phyloP scores from a whole-genome alignment of 2,797 vertebrate species.

The Eidolon dupreanum region DNA sequence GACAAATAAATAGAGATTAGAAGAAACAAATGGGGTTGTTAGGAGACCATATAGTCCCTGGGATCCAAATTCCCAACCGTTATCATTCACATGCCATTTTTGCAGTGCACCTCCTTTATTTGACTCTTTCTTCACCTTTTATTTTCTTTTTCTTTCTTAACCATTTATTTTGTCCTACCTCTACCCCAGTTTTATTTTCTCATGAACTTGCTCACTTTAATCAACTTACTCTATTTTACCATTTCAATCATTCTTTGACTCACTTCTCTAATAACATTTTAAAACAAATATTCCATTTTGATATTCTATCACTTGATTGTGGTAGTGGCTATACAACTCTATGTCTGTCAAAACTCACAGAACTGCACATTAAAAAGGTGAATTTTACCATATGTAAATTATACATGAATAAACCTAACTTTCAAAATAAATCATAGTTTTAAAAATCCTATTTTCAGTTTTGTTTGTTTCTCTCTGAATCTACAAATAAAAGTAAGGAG shows the following conservation, averaged over 20 bases:
- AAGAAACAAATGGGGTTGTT: background rate
- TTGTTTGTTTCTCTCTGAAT: background rate
- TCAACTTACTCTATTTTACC: background rate
- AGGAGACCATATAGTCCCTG: too few species aligned
- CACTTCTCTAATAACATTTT: background rate
- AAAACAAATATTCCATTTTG: background rate
- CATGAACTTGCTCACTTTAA: background rate
- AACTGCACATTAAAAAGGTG: background rate
- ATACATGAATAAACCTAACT: background rate
- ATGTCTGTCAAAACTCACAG: background rate
- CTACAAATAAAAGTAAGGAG: background rate
- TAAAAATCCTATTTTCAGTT: background rate
- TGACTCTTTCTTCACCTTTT: background rate
- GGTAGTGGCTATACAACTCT: background rate
- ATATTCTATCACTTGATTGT: background rate
- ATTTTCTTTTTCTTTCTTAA: background rate
- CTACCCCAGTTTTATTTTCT: background rate
- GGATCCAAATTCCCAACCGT: background rate
- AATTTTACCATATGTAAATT: background rate
- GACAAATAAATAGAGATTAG: background rate
- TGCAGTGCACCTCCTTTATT: background rate
- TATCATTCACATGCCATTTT: background rate
- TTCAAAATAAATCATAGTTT: background rate
- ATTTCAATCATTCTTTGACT: background rate
- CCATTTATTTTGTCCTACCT: background rate